A percentile compares a stretch with the other conserved stretches of the same genome.
These are phyloP conservation scores for Eulithis testata DNA, from an alignment of 2,888 invertebrate species.

Conservation along the genomic window DNA sequence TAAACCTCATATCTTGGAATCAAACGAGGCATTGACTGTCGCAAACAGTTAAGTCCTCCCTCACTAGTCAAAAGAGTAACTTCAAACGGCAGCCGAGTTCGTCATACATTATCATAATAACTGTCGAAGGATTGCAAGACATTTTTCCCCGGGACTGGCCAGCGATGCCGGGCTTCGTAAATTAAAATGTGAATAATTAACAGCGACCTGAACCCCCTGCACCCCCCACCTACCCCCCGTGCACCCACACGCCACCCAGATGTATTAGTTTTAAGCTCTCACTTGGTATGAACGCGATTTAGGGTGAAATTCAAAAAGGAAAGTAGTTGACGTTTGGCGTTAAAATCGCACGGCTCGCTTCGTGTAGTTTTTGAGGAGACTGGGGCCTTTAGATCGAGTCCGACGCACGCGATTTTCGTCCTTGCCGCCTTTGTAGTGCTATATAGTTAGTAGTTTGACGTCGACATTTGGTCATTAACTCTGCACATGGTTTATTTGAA, in stretches of 20 bases:
- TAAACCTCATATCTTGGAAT: conserved; percentile 25
- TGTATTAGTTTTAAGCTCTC: conserved; percentile 83
- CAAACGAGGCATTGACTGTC: conserved; percentile 30
- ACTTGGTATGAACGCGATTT: conserved; percentile 74
- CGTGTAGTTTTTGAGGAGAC: conserved; percentile 47
- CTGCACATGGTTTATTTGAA: conserved; percentile 38
- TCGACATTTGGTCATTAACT: conserved; percentile 41
- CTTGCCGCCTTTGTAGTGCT: conserved; percentile 41
- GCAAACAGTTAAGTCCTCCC: conserved; percentile 15
- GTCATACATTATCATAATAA: conserved; percentile 50
- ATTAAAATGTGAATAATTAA: conserved; percentile 85
- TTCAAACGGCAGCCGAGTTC: conserved; percentile 38
- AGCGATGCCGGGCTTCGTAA: conserved; percentile 72
- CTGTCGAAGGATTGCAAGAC: conserved; percentile 79
- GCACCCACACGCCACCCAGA: conserved; percentile 68
- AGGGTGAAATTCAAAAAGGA: conserved; percentile 63
- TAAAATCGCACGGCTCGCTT: conserved; percentile 62
- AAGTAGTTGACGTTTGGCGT: conserved; percentile 69
- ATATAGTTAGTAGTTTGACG: conserved; percentile 33
- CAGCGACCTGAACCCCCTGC: conserved; percentile 60
- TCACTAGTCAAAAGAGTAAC: conserved; percentile 41
- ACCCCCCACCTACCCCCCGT: conserved; percentile 46
- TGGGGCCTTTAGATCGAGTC: conserved; percentile 43
- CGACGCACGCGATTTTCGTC: conserved; percentile 44
- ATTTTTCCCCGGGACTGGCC: conserved; percentile 74